Evolutionary conservation across 2,888 invertebrate genomes (phyloP), one percentile per base, ranked within the genome.

Genomic region (Margaritifera margaritifera): DNA sequence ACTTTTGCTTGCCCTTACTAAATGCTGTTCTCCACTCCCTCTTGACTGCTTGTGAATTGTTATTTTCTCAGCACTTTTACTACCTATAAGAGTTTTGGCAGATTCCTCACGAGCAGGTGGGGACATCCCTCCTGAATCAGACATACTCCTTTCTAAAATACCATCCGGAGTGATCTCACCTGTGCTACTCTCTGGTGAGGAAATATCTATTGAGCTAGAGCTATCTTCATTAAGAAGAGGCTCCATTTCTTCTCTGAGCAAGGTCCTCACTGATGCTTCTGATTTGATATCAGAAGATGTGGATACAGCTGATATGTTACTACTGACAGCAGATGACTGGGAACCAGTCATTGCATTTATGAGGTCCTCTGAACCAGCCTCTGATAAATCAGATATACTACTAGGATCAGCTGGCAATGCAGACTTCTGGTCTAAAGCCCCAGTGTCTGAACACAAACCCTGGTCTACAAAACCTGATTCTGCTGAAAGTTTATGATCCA

Each of bases 1-100:
- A 19, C 96, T 96, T 86, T 95, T 93, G 84, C 96, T 96, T 51
- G 96, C 96, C 72, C 96, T 92, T 60, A 96, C 96, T 78, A 94
- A 93, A 82, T 93, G 93, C 31, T 74, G 70, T 25, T 72, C 57
- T 50, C 58, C 61, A 59, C 65, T 63, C n/a, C 64, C 67, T 57
- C 66, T 66, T n/a, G 51, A 53, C 60, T 67, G 73, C 57, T 57
- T 71, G 62, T 69, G 72, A 60, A 72, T 51, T 5, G 78, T 63
- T 60, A 87, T 85, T 77, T 86, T 87, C 74, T 87, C 87, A 55
- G 81, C 86, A 81, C 88, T 86, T 72, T 84, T 85, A 73, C 86
- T 85, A 15, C 75, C 66, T 53, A 69, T 66, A 3, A 77, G 60
- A 69, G 53, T 61, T 58, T 72, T 74, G 27, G 66, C 42, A 53